Evolutionary conservation across 2,888 invertebrate genomes (phyloP).

Genomic region (Chironomus riparius): DNA sequence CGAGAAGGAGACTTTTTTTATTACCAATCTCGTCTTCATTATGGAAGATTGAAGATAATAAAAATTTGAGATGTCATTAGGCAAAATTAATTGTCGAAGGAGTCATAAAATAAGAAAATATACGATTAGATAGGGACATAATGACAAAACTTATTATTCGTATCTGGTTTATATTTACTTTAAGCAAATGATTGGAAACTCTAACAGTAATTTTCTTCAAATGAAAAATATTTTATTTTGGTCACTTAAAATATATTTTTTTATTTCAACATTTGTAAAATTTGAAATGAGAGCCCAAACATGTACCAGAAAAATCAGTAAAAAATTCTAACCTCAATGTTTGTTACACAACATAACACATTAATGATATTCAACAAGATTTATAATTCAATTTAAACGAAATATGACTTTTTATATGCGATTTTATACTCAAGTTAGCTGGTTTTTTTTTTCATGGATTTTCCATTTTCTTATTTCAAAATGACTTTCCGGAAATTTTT

Average conservation of each 20-base stretch:
- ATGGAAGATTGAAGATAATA: neutral
- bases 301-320: neutral
- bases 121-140: neutral
- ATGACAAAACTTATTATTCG: no score
- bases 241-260: neutral
- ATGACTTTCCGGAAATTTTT: neutral
- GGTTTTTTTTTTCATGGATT: neutral
- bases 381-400: slow-evolving; percentile 19
- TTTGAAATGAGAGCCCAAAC: neutral
- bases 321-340: slow-evolving; percentile 3
- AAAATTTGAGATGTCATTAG: slow-evolving; percentile 9
- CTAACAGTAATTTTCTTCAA: no score
- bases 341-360: slow-evolving; percentile 20
- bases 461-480: neutral
- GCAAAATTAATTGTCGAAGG: slow-evolving; percentile 12
- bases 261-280: neutral
- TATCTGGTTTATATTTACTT: no score
- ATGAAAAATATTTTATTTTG: neutral
- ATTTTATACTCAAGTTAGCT: no score
- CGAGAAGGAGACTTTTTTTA: neutral
- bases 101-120: neutral
- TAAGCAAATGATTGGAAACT: no score
- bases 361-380: slow-evolving; percentile 11
- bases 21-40: neutral
- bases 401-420: neutral